Conservation (phyloP, 1,140 invertebrate genomes). For the Reticulitermes speratus region DNA sequence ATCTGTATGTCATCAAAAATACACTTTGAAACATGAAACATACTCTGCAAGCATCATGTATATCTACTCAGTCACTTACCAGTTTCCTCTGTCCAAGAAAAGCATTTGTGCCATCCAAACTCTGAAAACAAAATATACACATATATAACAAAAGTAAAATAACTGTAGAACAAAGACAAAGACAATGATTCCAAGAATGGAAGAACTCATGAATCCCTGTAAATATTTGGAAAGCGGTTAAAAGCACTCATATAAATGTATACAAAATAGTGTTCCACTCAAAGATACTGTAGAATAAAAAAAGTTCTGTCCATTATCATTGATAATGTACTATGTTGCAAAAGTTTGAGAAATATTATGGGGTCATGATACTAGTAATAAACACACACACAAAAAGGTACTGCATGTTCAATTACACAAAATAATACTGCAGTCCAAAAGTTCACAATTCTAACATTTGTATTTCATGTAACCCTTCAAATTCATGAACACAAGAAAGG, state of each 20-base stretch:
- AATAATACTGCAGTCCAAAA: not conserved
- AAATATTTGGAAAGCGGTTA: not conserved
- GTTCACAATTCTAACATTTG: not conserved
- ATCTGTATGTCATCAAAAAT: no score
- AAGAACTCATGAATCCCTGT: not conserved
- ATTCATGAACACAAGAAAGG: no score
- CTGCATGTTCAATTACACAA: not conserved
- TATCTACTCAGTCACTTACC: constrained; percentile 40
- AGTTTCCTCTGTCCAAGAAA: constrained; percentile 48
- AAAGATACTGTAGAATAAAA: no score
- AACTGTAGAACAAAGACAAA: not conserved
- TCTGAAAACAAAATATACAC: constrained; percentile 18
- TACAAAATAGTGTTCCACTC: no score
- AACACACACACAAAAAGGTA: not conserved
- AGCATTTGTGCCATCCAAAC: constrained; percentile 32
- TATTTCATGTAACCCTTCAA: no score
- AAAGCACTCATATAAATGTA: no score
- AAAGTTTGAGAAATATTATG: no score
- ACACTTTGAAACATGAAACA: no score
- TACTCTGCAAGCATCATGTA: not conserved
- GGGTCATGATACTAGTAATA: not conserved
- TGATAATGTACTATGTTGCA: no score
- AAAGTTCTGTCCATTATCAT: no score
- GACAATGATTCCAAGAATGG: not conserved
- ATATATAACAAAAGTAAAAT: not conserved